Conservation (phyloP, 2,888 invertebrate species). For the Zaprionus obscuricornis region DNA sequence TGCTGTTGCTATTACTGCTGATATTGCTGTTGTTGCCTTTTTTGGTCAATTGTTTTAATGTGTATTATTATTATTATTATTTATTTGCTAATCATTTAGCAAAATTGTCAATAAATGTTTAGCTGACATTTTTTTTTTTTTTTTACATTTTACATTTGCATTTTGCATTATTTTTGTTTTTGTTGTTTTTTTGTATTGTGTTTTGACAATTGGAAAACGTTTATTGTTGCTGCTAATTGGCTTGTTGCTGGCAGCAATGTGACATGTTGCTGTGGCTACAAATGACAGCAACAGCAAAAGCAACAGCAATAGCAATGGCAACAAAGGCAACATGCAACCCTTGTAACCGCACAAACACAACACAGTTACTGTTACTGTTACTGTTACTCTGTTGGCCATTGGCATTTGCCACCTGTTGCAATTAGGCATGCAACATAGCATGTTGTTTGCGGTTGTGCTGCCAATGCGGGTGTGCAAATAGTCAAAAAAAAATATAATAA, state of each 20-base stretch:
- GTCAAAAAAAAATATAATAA: conserved; percentile 27
- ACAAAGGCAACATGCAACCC: conserved; percentile 34
- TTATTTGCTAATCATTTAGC: conserved; percentile 72
- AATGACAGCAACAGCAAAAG: conserved; percentile 14
- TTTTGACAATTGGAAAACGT: conserved; percentile 41
- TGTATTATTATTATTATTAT: too few relatives aligned
- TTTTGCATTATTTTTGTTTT: too few relatives aligned
- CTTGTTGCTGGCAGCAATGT: conserved; percentile 66
- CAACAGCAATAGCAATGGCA: conserved; percentile 7
- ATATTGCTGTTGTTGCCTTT: conserved; percentile 49
- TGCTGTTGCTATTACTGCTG: conserved; percentile 5
- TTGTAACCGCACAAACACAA: conserved; percentile 64
- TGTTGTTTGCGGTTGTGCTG: conserved; percentile 66
- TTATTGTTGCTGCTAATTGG: conserved; percentile 55
- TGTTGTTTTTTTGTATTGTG: too few relatives aligned
- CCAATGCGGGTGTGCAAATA: conserved; percentile 63
- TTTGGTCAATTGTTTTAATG: conserved; percentile 66
- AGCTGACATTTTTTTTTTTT: conserved; percentile 9
- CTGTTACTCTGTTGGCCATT: conserved; percentile 31
- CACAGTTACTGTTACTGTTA: conserved; percentile 36
- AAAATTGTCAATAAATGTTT: conserved; percentile 53
- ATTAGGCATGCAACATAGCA: conserved; percentile 80
- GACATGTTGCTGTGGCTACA: conserved; percentile 56
- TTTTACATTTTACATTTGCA: too few relatives aligned
- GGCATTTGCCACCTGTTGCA: conserved; percentile 80